A percentile compares a stretch with the other conserved stretches of the same genome.
These are phyloP conservation scores for Phalacrocorax aristotelis DNA, from an alignment of 2,113 vertebrate genomes.

Conservation along the genomic window DNA sequence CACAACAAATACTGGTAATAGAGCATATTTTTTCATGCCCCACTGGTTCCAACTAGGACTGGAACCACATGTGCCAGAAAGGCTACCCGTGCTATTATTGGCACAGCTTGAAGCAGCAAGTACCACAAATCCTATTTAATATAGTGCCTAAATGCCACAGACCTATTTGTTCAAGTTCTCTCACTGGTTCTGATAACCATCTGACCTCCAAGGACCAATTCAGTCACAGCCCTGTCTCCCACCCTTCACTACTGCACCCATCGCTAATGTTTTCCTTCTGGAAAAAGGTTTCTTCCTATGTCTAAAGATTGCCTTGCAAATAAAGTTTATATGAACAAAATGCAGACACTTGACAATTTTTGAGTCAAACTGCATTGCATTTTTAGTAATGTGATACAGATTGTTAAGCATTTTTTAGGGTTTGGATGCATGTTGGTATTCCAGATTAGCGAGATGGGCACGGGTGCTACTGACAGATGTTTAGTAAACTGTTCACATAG, in stretches of 20 bases:
- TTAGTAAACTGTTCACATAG: constrained; percentile 38
- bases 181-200: neutral
- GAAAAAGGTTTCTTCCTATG: neutral
- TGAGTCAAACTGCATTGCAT: neutral
- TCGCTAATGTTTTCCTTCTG: constrained; percentile 11
- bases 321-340: neutral
- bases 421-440: constrained; percentile 11
- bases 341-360: neutral
- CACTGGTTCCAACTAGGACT: neutral
- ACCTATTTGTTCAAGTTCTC: neutral
- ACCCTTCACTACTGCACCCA: neutral
- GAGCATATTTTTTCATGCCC: neutral
- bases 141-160: constrained; percentile 17
- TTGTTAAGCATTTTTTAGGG: neutral
- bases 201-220: constrained; percentile 5
- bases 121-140: constrained; percentile 46
- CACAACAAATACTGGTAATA: neutral
- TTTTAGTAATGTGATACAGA: neutral
- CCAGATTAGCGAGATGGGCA: constrained; percentile 38
- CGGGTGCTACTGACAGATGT: constrained; percentile 18
- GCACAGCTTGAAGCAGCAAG: constrained; percentile 47
- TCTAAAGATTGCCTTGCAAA: neutral
- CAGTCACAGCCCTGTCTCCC: neutral
- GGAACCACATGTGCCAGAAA: constrained; percentile 53
- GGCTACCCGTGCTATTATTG: constrained; percentile 43